Conservation (phyloP, 2,113 vertebrate genomes). For the Pygoscelis adeliae region DNA sequence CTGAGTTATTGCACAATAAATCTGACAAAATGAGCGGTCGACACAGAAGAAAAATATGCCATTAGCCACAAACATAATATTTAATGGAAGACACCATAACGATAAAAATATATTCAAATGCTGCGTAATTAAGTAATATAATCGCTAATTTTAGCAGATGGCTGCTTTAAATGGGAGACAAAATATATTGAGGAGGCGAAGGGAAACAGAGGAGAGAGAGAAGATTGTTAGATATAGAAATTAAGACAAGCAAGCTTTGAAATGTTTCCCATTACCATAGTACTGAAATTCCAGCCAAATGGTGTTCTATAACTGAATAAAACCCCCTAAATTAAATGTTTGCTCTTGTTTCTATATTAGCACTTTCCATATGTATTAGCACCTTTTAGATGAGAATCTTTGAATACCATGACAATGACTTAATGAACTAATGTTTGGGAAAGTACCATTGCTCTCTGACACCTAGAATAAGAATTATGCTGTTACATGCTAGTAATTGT, state of each 20-base stretch:
- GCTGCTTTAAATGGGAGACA: neutral
- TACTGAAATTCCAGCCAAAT: neutral
- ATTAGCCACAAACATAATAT: conserved; percentile 48
- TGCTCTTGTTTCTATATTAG: neutral
- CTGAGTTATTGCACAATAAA: conserved; percentile 41
- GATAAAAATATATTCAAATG: conserved; percentile 36
- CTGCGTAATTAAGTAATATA: conserved; percentile 9
- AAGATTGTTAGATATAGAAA: neutral
- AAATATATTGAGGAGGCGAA: neutral
- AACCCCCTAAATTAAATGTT: neutral
- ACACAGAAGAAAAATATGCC: conserved; percentile 18
- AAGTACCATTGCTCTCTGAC: neutral
- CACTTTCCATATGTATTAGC: neutral
- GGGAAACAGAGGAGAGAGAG: neutral
- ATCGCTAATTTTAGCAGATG: conserved; percentile 34
- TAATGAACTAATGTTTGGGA: neutral
- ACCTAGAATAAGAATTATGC: neutral
- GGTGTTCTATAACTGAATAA: neutral
- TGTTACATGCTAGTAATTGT: neutral
- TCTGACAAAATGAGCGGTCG: conserved; percentile 15
- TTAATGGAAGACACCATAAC: conserved; percentile 11
- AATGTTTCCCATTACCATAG: neutral
- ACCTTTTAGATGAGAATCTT: neutral
- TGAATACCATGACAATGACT: neutral
- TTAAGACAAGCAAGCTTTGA: neutral